Evolutionary conservation across 2,888 invertebrate genomes (phyloP).

Genomic region (Leptinotarsa tumamoca): DNA sequence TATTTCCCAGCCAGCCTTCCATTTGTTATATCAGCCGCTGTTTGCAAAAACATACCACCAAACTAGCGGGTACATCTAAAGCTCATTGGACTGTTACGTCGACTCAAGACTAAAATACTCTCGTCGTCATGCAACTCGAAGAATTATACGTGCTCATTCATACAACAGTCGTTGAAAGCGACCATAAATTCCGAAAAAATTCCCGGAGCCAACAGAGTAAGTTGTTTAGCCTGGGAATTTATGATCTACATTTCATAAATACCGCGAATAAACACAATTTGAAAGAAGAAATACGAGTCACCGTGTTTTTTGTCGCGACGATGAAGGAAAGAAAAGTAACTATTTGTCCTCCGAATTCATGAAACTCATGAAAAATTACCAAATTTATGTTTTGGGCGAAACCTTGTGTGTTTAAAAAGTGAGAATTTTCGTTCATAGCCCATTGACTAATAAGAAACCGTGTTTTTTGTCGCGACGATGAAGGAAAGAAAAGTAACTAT

Average conservation of each 20-base stretch:
- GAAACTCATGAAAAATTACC: too few species aligned
- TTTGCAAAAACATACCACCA: too few species aligned
- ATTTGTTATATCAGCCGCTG: too few species aligned
- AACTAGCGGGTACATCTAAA: not conserved
- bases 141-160: slow-evolving; percentile 20
- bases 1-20: too few species aligned
- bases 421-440: too few species aligned
- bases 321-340: not conserved
- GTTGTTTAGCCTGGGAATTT: slow-evolving; percentile 37
- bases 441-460: too few species aligned
- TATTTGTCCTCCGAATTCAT: not conserved
- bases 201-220: slow-evolving; percentile 39
- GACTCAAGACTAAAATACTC: slow-evolving; percentile 16
- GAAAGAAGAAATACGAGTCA: slow-evolving; percentile 31
- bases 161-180: slow-evolving; percentile 30
- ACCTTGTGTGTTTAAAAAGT: too few species aligned
- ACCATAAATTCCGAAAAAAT: slow-evolving; percentile 38
- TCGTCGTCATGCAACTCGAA: slow-evolving; percentile 2
- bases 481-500: not conserved
- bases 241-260: slow-evolving; percentile 37
- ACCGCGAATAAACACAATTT: slow-evolving; percentile 40
- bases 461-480: not conserved
- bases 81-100: not conserved
- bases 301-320: not conserved
- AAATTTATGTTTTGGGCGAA: too few species aligned